A percentile compares a stretch with the other conserved stretches of the same genome.
These are phyloP conservation scores for Goniozus legneri DNA, from an alignment of 1,140 invertebrate genomes.

Conservation along the genomic window DNA sequence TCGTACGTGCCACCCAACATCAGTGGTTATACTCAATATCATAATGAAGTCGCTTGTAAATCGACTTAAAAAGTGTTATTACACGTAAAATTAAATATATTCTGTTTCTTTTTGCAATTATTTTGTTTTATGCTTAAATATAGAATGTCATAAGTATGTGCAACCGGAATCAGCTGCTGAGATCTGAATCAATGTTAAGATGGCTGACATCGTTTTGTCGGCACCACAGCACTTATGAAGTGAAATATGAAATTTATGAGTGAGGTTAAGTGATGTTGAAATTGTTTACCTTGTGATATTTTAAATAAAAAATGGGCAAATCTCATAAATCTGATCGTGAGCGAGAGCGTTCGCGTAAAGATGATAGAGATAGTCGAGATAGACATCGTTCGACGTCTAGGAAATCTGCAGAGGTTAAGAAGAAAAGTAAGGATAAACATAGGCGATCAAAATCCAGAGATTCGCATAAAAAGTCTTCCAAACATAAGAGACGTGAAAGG, in stretches of 20 bases:
- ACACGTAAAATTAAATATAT: too few relatives aligned
- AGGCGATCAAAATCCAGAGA: constrained; percentile 8
- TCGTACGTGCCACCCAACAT: too few relatives aligned
- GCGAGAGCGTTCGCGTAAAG: constrained; percentile 1
- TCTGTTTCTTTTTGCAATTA: too few relatives aligned
- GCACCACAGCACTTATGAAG: too few relatives aligned
- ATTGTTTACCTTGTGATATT: background rate
- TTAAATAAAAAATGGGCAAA: constrained; percentile 25
- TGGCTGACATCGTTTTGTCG: too few relatives aligned
- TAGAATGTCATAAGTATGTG: too few relatives aligned
- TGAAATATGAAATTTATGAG: too few relatives aligned
- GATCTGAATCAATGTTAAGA: too few relatives aligned
- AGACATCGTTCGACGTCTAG: background rate
- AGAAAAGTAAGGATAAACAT: constrained; percentile 11
- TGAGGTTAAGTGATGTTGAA: constrained; percentile 24
- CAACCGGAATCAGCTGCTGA: constrained; percentile 23
- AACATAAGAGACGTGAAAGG: constrained; percentile 30
- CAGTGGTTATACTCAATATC: too few relatives aligned
- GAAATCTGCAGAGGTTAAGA: background rate
- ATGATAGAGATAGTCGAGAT: background rate
- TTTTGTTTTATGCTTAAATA: too few relatives aligned
- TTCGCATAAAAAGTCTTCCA: constrained; percentile 26
- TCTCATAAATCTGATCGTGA: constrained; percentile 12
- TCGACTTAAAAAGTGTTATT: too few relatives aligned
- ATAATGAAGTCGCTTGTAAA: too few relatives aligned